Percentiles rank a stretch among this genome's conserved stretches.
phyloP scores from a whole-genome alignment of 2,113 vertebrate species.

The Chroicocephalus ridibundus region DNA sequence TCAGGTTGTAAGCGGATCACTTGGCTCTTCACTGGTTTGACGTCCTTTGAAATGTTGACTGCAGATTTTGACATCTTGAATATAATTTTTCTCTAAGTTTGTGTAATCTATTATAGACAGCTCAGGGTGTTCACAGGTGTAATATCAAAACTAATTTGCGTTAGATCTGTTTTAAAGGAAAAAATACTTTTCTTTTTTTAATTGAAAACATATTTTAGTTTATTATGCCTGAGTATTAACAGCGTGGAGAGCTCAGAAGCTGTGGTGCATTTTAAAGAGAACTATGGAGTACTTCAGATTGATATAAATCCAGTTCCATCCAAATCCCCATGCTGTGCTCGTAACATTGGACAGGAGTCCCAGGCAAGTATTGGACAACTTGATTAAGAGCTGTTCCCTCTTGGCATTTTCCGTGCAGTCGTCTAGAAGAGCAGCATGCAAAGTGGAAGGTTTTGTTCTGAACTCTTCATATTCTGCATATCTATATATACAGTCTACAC shows the following conservation, averaged over 20 bases:
- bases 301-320: neutral
- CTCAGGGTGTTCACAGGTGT: neutral
- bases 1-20: neutral
- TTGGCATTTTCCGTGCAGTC: neutral
- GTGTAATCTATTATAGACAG: neutral
- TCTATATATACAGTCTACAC: neutral
- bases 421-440: neutral
- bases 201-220: neutral
- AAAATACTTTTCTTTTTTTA: neutral
- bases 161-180: neutral
- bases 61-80: neutral
- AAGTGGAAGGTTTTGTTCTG: neutral
- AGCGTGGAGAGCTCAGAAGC: neutral
- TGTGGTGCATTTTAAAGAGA: neutral
- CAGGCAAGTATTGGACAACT: neutral
- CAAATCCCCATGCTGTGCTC: rapidly evolving
- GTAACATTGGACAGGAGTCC: rapidly evolving
- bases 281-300: neutral
- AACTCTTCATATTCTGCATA: neutral
- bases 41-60: neutral
- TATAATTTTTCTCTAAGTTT: neutral
- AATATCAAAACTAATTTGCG: neutral
- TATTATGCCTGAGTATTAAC: neutral
- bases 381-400: neutral
- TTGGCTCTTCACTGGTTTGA: neutral